Evolutionary conservation across 2,888 invertebrate genomes (phyloP), one percentile per base, ranked within the genome.

Genomic region (Seira musarum): DNA sequence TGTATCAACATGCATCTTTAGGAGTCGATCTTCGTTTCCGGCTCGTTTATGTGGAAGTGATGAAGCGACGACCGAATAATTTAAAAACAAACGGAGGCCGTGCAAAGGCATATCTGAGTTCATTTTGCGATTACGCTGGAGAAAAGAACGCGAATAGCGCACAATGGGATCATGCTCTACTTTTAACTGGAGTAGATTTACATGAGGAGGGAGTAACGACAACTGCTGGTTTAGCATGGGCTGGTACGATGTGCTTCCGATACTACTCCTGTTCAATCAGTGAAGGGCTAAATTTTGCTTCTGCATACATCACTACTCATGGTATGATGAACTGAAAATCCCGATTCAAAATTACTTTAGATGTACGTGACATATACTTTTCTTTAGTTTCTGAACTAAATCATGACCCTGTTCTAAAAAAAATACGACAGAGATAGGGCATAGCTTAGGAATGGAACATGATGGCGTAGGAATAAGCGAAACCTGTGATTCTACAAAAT

Each of bases 401-500:
- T n/a, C n/a, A n/a, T n/a, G n/a, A n/a, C n/a, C n/a, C n/a, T n/a
- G n/a, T n/a, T n/a, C n/a, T n/a, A n/a, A n/a, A n/a, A n/a, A n/a
- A n/a, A n/a, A n/a, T n/a, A n/a, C n/a, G n/a, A n/a, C n/a, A n/a
- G 89, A 89, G 83, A 88, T 89, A 85, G 89, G 89, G 0, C 89
- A 89, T 84, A 79, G 79, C 24, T 84, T 89, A 60, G 88, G 78
- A 5, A 88, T 89, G 88, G 87, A 88, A 64, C 89, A 89, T 82
- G 89, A 89, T 78, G 89, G 89, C 1, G 57, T 79, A 10, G 84
- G 82, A 5, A 85, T 84, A 21, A 87, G 86, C 17, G 88, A 88
- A 76, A 83, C 83, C 21, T 89, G 89, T 74, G 86, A 87, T 57
- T 65, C 83, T 0, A 84, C 87, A 30, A 87, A 85, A 10, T 82